These are phyloP conservation scores for Gephyroberyx darwinii DNA, from an alignment of 2,797 vertebrate species.

Conservation along the genomic window DNA sequence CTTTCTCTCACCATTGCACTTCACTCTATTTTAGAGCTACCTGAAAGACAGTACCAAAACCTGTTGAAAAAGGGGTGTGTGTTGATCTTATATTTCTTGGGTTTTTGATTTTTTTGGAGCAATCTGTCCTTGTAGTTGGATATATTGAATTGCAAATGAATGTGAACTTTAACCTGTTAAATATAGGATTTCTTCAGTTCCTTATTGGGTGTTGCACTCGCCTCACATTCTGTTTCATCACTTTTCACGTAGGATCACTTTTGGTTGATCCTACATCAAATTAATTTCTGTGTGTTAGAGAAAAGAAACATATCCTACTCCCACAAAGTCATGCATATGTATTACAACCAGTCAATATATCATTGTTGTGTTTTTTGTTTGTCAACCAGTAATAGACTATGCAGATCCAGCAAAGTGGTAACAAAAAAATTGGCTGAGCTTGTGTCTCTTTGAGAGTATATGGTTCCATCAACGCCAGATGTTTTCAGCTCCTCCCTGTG, in stretches of 20 bases:
- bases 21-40: not conserved
- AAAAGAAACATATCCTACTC: not conserved
- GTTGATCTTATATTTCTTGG: not conserved
- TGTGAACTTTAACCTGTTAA: not conserved
- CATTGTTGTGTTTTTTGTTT: not conserved
- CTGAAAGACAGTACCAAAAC: slow-evolving; percentile 12
- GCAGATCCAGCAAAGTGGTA: not conserved
- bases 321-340: slow-evolving; percentile 1
- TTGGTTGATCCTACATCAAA: not conserved
- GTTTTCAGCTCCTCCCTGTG: slow-evolving; percentile 81
- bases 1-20: too few species aligned
- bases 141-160: not conserved
- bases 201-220: slow-evolving; percentile 21
- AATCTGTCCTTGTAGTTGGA: not conserved
- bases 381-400: not conserved
- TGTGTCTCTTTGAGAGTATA: slow-evolving; percentile 30
- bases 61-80: slow-evolving; percentile 4
- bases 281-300: slow-evolving; percentile 1
- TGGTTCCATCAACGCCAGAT: slow-evolving; percentile 74
- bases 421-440: slow-evolving; percentile 14
- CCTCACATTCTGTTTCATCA: slow-evolving; percentile 17
- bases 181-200: not conserved
- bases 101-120: not conserved
- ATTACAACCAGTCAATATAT: not conserved
- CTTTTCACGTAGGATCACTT: not conserved